Base-by-base conservation (phyloP, 37 sponge, comb jelly and placozoan genomes). In the Oopsacas minuta region DNA sequence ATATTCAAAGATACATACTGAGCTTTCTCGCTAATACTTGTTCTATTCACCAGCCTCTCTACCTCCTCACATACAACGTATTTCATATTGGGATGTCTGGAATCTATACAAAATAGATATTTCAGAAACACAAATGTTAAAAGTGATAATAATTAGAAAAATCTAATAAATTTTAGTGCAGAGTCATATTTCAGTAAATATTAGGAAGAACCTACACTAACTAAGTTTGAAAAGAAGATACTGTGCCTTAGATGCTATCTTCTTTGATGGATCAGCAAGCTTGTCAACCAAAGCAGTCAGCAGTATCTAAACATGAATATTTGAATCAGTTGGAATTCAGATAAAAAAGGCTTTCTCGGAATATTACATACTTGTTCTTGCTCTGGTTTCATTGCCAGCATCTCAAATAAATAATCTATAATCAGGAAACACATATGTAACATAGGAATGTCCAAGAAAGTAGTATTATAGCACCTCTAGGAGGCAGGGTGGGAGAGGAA, bases 281-380 rank as follows among this genome's bases (percentile, higher is more conserved):
- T 99, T 99, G 87, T 99, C 95, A 46, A 95, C 96, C 75, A 99
- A 85, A 39, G 90, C 87, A 15, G 91, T 82, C 85, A 99, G 88
- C 32, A 95, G 85, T 36, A 52, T 75, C 88, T 92, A 37, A 10
- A 38, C 15, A 83, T 32, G 38, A 38, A 88, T 30, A 85, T 5
- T 42, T 22, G 81, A 23, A 75, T 36, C 28, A 38, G 39, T 52
- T 8, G 0, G 7, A 86, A 0, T 51, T 85, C 37, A 39, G 36
- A 10, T 83, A 35, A 23, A 53, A 81, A 85, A 52, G 17, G 69
- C 85, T 85, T 20, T 30, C 8, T 23, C 10, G n/a, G 34, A 85
- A n/a, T 81, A 15, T 17, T 20, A 88, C 83, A 34, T 0, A 89
- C 87, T 83, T 93, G 88, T 82, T 96, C 96, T 81, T 93, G 96